Evolutionary conservation across 1,140 invertebrate genomes (phyloP), one percentile per base, ranked within the genome.

Genomic region (Drosophila nasuta): DNA sequence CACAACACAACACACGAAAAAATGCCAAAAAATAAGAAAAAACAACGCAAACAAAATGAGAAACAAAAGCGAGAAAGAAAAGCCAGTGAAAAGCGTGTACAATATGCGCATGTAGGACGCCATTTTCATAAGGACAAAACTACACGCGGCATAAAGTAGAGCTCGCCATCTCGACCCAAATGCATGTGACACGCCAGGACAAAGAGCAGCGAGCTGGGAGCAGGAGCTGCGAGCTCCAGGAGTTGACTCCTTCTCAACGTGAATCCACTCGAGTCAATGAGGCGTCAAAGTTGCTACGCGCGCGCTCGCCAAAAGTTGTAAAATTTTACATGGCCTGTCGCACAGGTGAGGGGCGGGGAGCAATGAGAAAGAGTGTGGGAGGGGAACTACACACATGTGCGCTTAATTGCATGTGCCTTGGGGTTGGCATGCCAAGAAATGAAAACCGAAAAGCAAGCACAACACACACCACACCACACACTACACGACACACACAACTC

Each of bases 321-420:
- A 89, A 89, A 89, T 89, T 89, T 83, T 81, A 81, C 85, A 88
- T 79, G 79, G 80, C 51, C 58, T 65, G 73, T 69, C 76, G 58
- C 83, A 87, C 82, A 87, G 83, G 82, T 88, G 82, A 4, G 11
- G 38, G 4, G 45, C 1, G 43, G 8, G 7, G 49, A 15, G 8
- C 1, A 17, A 0, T 8, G 10, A 17, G 20, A 8, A 33, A 0
- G 20, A 25, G 20, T 25, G 30, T 33, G 35, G 1, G 30, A 11
- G 28, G 30, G 11, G 15, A 5, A 28, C 48, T 43, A 80, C 82
- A 87, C 83, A 91, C 88, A 91, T 91, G 89, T 91, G 88, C 76
- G 63, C 85, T 91, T 91, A 91, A 91, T 91, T 91, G 88, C 88
- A 89, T 82, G 82, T 79, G 81, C 89, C 81, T 77, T 77, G 82